These are phyloP conservation scores for Thalpophila matura DNA, from an alignment of 2,888 invertebrate genomes.

Conservation along the genomic window DNA sequence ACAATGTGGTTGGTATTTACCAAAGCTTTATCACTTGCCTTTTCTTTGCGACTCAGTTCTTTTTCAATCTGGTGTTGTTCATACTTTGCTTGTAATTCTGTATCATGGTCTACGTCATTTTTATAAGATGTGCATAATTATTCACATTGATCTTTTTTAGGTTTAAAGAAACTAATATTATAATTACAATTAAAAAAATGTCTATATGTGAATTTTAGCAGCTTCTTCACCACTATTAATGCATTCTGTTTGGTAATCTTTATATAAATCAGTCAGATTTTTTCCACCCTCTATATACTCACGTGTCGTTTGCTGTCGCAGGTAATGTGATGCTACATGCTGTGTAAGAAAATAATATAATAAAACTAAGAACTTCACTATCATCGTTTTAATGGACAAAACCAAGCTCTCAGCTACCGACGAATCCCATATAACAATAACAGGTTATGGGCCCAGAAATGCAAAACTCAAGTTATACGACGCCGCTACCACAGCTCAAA, in stretches of 20 bases:
- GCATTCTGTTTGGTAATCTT: constrained; percentile 19
- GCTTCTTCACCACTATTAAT: constrained; percentile 12
- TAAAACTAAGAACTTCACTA: too few relatives aligned
- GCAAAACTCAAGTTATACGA: too few relatives aligned
- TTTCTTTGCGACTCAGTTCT: constrained; percentile 31
- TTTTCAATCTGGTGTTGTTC: constrained; percentile 32
- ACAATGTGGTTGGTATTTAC: constrained; percentile 26
- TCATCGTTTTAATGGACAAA: too few relatives aligned
- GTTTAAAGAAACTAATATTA: constrained; percentile 33
- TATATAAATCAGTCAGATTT: constrained; percentile 25
- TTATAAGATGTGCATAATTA: constrained; percentile 31
- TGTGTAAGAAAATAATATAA: too few relatives aligned
- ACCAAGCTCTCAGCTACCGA: too few relatives aligned
- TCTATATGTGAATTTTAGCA: constrained; percentile 18
- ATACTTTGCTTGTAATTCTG: constrained; percentile 18
- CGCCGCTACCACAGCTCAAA: too few relatives aligned
- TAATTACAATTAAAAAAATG: constrained; percentile 24
- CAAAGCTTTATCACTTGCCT: constrained; percentile 25
- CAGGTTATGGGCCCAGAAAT: too few relatives aligned
- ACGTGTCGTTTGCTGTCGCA: constrained; percentile 31
- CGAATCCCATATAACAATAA: too few relatives aligned
- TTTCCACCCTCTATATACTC: constrained; percentile 52
- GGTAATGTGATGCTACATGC: not conserved
- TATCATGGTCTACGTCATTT: constrained; percentile 19
- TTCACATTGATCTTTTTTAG: constrained; percentile 30